phyloP scores from a whole-genome alignment of 2,797 vertebrate species.

The Xenops minutus region DNA sequence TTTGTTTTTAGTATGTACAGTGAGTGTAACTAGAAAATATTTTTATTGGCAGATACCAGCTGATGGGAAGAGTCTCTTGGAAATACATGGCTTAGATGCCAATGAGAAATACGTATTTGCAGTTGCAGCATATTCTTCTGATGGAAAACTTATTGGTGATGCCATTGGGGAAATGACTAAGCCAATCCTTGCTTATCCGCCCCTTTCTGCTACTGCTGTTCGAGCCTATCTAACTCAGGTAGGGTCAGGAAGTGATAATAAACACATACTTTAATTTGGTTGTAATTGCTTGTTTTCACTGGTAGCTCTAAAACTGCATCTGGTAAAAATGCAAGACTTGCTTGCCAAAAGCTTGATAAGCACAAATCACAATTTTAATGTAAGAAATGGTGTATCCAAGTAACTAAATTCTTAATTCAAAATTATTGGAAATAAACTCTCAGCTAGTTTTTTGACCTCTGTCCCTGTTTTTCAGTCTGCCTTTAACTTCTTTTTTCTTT shows the following conservation, averaged over 20 bases:
- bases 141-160: constrained; percentile 85
- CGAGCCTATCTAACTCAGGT: constrained; percentile 89
- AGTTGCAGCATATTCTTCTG: constrained; percentile 85
- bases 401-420: neutral
- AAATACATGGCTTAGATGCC: constrained; percentile 82
- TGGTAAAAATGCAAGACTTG: neutral
- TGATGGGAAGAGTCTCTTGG: constrained; percentile 79
- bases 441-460: neutral
- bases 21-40: neutral
- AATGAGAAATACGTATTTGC: constrained; percentile 95
- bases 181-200: constrained; percentile 86
- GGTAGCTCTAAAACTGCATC: neutral
- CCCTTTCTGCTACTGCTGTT: constrained; percentile 80
- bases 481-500: neutral
- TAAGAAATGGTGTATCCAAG: neutral
- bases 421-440: neutral
- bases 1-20: neutral
- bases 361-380: neutral
- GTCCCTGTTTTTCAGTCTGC: neutral
- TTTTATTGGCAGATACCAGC: constrained; percentile 82
- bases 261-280: neutral
- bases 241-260: neutral
- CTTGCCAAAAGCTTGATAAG: neutral
- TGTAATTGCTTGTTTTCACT: neutral
- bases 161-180: constrained; percentile 83